Evolutionary conservation across 2,888 invertebrate genomes (phyloP), one percentile per base, ranked within the genome.

Genomic region (Gnatocerus cornutus): DNA sequence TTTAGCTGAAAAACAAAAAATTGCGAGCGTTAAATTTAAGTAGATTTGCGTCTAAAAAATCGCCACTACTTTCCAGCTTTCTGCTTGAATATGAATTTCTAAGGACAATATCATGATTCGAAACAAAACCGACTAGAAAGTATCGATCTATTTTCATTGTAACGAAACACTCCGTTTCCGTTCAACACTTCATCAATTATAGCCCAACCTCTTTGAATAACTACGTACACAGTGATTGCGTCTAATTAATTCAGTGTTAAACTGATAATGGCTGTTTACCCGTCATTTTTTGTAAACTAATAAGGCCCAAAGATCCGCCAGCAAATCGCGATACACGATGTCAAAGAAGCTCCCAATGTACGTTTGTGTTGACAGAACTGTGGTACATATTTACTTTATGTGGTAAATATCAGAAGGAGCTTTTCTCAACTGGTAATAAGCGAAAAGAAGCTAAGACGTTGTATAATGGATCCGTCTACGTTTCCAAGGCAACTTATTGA

Each of bases 401-500:
- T 33, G 56, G 41, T 12, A 61, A 48, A 61, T 61, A 61, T 50
- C 48, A 12, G 50, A 59, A 61, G 21, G 48, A 61, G 48, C 61
- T 61, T 48, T 61, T 37, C 48, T 50, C 8, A 62, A 69, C 68
- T 67, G 67, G 73, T 76, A 76, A 75, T 75, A 71, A 73, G 71
- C 52, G 73, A 69, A 71, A 74, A 71, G 75, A 73, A 58, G 66
- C 72, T 61, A 76, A 76, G 73, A 63, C 39, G 43, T 53, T 68
- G 74, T 74, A 71, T 78, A 76, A 77, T 77, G 75, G 77, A 66
- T 71, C 65, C 71, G 66, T 68, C 68, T 70, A 66, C 50, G 76
- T 72, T 75, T 64, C 77, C 68, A 76, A 71, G 74, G 76, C 72
- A 73, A 76, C 77, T 77, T 78, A 78, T 78, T 78, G 77, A 78